These are phyloP conservation scores for Selenia dentaria DNA, from an alignment of 2,888 invertebrate species.

Conservation along the genomic window DNA sequence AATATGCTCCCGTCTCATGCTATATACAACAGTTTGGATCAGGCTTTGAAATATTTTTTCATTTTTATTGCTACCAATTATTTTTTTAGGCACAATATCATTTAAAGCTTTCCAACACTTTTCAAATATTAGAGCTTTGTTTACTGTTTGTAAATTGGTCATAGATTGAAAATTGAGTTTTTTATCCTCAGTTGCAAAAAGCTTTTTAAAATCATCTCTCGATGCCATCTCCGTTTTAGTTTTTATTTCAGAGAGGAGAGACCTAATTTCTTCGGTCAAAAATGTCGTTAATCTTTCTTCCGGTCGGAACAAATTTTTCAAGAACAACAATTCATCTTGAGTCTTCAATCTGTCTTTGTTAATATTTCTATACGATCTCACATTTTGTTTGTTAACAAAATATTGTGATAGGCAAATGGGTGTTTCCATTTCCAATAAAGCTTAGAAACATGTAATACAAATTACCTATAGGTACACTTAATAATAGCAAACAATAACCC, in stretches of 20 bases:
- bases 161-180: constrained; percentile 42
- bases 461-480: too few relatives aligned
- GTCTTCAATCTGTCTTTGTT: constrained; percentile 37
- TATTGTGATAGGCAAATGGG: constrained; percentile 61
- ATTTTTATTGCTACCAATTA: constrained; percentile 63
- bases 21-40: constrained; percentile 52
- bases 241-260: constrained; percentile 46
- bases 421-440: constrained; percentile 41
- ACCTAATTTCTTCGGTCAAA: constrained; percentile 42
- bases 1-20: constrained; percentile 70
- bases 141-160: constrained; percentile 52
- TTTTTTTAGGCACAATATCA: constrained; percentile 59
- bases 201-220: constrained; percentile 60
- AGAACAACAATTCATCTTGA: constrained; percentile 44
- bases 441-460: too few relatives aligned
- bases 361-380: constrained; percentile 63
- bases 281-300: constrained; percentile 43
- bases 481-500: too few relatives aligned
- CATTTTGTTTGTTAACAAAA: constrained; percentile 72
- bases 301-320: constrained; percentile 46
- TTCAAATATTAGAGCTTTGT: constrained; percentile 54
- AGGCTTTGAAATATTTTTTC: constrained; percentile 57
- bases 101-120: constrained; percentile 51
- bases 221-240: constrained; percentile 49
- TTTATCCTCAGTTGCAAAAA: constrained; percentile 39